These are phyloP conservation scores for Pachyrhynchus sulphureomaculatus DNA, from an alignment of 1,140 invertebrate genomes.

Conservation along the genomic window DNA sequence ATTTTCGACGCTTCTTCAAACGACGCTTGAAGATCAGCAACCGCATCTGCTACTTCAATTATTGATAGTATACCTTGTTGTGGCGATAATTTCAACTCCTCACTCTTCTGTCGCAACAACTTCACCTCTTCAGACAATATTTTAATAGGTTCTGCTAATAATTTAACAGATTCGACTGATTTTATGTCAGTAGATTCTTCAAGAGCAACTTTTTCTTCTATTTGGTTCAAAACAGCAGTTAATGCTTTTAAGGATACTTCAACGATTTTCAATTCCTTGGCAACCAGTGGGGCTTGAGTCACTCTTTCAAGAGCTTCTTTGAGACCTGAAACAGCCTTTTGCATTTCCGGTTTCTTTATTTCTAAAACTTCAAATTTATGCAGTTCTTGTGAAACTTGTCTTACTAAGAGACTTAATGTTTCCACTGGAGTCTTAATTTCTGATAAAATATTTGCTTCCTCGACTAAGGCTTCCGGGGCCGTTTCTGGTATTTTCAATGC, in stretches of 20 bases:
- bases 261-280: constrained; percentile 11
- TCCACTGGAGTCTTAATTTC: constrained; percentile 27
- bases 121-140: background rate
- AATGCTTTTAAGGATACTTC: constrained; percentile 24
- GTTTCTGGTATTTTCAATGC: background rate
- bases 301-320: constrained; percentile 28
- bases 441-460: background rate
- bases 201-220: background rate
- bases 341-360: constrained; percentile 8
- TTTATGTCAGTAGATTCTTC: background rate
- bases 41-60: background rate
- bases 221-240: background rate
- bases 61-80: constrained; percentile 1
- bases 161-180: background rate
- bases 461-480: background rate
- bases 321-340: constrained; percentile 5
- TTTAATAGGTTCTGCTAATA: background rate
- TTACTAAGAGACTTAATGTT: constrained; percentile 14
- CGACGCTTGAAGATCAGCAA: constrained; percentile 9
- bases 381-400: constrained; percentile 6
- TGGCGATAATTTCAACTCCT: background rate
- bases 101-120: background rate
- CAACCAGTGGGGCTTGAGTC: constrained; percentile 1
- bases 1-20: background rate
- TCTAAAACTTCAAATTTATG: constrained; percentile 14